Conservation (phyloP, 2,113 vertebrate genomes). For the Datnioides undecimradiatus region DNA sequence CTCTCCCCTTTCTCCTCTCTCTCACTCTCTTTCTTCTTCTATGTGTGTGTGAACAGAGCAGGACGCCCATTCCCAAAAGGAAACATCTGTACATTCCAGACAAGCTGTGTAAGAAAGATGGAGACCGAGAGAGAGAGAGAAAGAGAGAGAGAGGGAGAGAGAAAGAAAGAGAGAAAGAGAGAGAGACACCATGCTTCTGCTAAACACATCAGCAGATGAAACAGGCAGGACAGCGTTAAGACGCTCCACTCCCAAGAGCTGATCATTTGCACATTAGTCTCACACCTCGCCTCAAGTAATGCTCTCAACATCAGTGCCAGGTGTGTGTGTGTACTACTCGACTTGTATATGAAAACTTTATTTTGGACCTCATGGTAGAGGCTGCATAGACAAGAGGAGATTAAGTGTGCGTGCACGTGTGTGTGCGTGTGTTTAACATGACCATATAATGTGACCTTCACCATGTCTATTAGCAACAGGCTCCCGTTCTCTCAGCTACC, state of each 20-base stretch:
- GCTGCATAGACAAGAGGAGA: constrained; percentile 17
- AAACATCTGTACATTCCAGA: constrained; percentile 99
- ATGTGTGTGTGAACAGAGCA: constrained; percentile 79
- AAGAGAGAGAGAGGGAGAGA: constrained; percentile 21
- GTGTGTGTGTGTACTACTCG: neutral
- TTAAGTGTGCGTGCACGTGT: constrained; percentile 12
- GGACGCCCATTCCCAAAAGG: constrained; percentile 87
- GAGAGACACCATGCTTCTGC: constrained; percentile 61
- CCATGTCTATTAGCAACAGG: constrained; percentile 78
- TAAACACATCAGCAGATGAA: constrained; percentile 69
- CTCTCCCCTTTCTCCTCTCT: constrained; percentile 30
- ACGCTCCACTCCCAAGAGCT: constrained; percentile 38
- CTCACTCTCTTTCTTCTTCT: constrained; percentile 18
- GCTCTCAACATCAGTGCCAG: neutral
- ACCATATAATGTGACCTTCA: constrained; percentile 81
- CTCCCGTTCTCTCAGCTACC: constrained; percentile 80
- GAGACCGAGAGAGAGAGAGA: constrained; percentile 38
- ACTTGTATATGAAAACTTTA: neutral
- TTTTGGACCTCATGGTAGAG: neutral
- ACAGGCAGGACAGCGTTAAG: constrained; percentile 45
- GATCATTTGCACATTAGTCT: constrained; percentile 48
- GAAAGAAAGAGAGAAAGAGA: constrained; percentile 13
- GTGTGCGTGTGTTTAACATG: constrained; percentile 64
- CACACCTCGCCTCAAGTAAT: constrained; percentile 46
- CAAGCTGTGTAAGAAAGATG: constrained; percentile 90